Conservation (phyloP, 2,888 invertebrate species). For the Dioctria rufipes region DNA sequence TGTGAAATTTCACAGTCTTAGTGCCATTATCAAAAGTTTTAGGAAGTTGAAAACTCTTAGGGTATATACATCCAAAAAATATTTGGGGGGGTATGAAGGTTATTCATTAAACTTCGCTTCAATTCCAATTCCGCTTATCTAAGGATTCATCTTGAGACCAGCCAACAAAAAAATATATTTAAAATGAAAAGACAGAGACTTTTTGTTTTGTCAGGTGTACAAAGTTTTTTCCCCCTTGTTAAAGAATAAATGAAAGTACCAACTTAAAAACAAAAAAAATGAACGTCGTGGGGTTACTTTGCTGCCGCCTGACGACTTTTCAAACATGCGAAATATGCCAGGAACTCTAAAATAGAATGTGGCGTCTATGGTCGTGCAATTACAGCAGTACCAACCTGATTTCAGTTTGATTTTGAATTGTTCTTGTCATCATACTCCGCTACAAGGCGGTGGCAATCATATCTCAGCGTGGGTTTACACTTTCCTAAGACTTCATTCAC, state of each 20-base stretch:
- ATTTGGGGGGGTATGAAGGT: not conserved
- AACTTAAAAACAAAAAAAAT: too few relatives aligned
- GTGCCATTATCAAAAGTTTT: too few relatives aligned
- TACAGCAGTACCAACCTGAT: not conserved
- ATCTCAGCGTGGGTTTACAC: not conserved
- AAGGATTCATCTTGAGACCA: not conserved
- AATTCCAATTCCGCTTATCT: not conserved
- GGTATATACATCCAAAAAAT: too few relatives aligned
- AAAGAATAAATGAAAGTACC: too few relatives aligned
- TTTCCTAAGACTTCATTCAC: not conserved
- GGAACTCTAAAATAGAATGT: not conserved
- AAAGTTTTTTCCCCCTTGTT: not conserved
- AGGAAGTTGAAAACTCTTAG: too few relatives aligned
- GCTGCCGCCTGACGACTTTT: not conserved
- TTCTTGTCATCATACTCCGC: not conserved
- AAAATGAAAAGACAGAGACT: not conserved
- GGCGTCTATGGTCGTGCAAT: not conserved
- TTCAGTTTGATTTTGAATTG: not conserved
- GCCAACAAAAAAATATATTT: not conserved
- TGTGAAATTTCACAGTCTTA: too few relatives aligned
- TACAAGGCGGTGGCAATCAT: not conserved
- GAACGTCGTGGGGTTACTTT: not conserved
- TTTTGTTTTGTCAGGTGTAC: slow-evolving; percentile 8
- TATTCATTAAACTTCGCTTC: slow-evolving; percentile 5
- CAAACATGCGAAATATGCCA: not conserved